phyloP scores from a whole-genome alignment of 2,888 invertebrate genomes.

The Miltochrista miniata region DNA sequence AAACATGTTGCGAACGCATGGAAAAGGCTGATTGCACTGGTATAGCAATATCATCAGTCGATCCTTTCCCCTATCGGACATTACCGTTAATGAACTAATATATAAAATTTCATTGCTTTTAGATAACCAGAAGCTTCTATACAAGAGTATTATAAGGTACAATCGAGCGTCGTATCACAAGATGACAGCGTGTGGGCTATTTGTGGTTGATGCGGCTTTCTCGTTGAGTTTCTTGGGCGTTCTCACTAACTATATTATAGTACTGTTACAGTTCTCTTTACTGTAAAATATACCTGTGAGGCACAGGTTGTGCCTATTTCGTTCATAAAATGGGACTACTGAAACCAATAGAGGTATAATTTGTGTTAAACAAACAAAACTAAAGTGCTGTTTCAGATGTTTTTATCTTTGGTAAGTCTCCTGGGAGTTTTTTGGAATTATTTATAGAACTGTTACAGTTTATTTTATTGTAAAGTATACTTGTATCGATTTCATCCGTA shows the following conservation, averaged over 20 bases:
- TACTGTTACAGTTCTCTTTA: constrained; percentile 16
- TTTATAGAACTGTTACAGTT: no score
- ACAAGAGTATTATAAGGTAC: constrained; percentile 23
- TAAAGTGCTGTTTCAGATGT: no score
- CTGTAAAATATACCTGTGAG: not conserved
- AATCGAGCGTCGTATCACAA: constrained; percentile 12
- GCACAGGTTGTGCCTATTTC: no score
- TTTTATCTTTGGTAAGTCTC: no score
- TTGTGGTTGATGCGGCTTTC: constrained; percentile 16
- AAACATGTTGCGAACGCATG: not conserved
- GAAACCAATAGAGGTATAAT: no score
- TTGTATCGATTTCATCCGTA: no score
- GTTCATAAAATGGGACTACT: no score
- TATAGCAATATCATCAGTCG: not conserved
- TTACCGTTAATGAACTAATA: no score
- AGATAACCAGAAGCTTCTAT: constrained; percentile 10
- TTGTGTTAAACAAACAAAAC: no score
- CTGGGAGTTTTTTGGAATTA: no score
- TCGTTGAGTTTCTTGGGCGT: constrained; percentile 15
- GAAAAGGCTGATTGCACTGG: not conserved
- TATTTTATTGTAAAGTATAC: no score
- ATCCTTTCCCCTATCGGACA: no score
- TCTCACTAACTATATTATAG: constrained; percentile 24
- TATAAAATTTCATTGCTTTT: constrained; percentile 1
- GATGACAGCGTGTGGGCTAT: constrained; percentile 25